A percentile compares a stretch with the other conserved stretches of the same genome.
Conservation (phyloP, 2,113 vertebrate genomes). For the Cryptotis parvus region DNA sequence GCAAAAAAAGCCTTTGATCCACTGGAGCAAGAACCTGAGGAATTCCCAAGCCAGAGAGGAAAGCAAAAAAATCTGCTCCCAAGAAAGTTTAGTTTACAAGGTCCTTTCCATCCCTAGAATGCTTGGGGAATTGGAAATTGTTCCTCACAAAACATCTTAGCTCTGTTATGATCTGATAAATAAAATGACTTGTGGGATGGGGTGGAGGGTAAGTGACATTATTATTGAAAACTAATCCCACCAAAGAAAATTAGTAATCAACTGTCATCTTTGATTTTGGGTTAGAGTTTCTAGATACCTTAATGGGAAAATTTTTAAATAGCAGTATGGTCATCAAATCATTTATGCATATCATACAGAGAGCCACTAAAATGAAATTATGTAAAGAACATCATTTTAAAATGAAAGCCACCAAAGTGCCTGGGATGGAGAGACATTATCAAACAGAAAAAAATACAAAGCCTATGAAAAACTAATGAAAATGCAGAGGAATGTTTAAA, state of each 20-base stretch:
- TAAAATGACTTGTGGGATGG: too few relatives aligned
- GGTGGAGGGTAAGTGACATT: not conserved
- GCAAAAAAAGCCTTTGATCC: too few relatives aligned
- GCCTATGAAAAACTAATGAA: conserved; percentile 3
- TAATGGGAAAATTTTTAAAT: conserved; percentile 11
- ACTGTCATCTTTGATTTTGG: conserved; percentile 48
- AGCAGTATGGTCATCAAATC: conserved; percentile 14
- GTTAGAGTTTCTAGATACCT: conserved; percentile 40
- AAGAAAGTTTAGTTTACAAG: too few relatives aligned
- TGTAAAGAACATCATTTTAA: conserved; percentile 47
- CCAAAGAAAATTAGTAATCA: conserved; percentile 7
- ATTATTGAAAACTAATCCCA: conserved; percentile 62
- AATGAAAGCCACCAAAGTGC: not conserved
- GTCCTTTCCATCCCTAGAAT: not conserved
- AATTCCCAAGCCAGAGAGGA: too few relatives aligned
- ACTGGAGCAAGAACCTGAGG: too few relatives aligned
- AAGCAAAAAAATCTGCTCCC: too few relatives aligned
- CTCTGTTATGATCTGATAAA: not conserved
- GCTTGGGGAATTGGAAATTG: not conserved
- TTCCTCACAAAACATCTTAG: not conserved
- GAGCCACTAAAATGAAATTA: conserved; percentile 29
- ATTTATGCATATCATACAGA: not conserved
- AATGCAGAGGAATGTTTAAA: conserved; percentile 3
- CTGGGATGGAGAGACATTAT: not conserved
- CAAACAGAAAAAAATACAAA: conserved; percentile 35